These are phyloP conservation scores for Sorex fumeus DNA, from an alignment of 2,113 vertebrate genomes.

Conservation along the genomic window DNA sequence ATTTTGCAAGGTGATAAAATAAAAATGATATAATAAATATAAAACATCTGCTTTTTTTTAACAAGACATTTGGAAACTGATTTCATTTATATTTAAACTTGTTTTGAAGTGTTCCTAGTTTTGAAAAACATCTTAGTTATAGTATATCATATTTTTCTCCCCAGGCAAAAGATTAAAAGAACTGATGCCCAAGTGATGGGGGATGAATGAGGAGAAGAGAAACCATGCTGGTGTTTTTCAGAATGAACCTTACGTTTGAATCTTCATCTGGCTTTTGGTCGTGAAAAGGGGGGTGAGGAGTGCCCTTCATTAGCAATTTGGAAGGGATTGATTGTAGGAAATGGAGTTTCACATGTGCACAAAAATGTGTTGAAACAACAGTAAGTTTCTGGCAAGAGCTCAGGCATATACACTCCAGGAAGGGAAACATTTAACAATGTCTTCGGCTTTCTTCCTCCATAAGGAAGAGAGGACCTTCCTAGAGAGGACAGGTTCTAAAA, in stretches of 20 bases:
- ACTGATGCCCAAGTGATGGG: conserved; percentile 79
- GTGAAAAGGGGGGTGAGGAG: conserved; percentile 74
- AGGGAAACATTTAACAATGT: conserved; percentile 60
- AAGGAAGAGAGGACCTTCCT: background rate
- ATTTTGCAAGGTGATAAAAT: conserved; percentile 91
- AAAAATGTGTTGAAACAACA: conserved; percentile 87
- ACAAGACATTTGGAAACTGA: conserved; percentile 88
- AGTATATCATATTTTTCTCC: conserved; percentile 83
- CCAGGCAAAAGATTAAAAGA: conserved; percentile 86
- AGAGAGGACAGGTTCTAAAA: accelerated
- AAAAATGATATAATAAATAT: conserved; percentile 90
- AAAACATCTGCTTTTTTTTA: conserved; percentile 91
- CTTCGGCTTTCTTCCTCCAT: conserved; percentile 68
- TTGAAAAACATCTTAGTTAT: conserved; percentile 87
- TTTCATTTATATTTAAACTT: conserved; percentile 90
- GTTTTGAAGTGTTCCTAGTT: conserved; percentile 88
- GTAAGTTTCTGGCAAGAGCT: conserved; percentile 84
- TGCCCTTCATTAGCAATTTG: conserved; percentile 79
- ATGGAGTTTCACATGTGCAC: conserved; percentile 81
- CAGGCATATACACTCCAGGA: conserved; percentile 42
- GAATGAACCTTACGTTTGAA: conserved; percentile 81
- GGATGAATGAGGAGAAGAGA: conserved; percentile 41
- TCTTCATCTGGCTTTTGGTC: conserved; percentile 85
- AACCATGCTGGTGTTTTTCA: conserved; percentile 80
- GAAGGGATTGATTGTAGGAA: too few species aligned